Percentiles rank a stretch among this genome's conserved stretches.
Conservation (phyloP, 64 coral and sea anemone species). For the Actinia tenebrosa region DNA sequence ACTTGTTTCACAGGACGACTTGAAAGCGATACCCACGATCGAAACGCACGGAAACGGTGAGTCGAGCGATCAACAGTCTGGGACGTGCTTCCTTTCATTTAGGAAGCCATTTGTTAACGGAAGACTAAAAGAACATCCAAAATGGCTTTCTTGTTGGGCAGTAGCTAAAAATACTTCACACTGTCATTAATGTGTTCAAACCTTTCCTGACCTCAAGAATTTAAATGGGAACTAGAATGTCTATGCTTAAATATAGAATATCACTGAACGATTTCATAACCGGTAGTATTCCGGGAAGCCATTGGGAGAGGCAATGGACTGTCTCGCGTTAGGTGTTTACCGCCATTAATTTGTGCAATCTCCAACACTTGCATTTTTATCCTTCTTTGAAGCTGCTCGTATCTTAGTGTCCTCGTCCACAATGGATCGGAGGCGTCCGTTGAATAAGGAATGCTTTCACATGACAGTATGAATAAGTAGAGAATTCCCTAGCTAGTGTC, state of each 20-base stretch:
- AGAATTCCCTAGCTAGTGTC: too few species aligned
- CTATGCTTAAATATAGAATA: not conserved
- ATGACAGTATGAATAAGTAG: too few species aligned
- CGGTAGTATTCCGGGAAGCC: not conserved
- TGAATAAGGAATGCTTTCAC: too few species aligned
- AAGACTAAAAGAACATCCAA: not conserved
- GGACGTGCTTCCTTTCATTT: not conserved
- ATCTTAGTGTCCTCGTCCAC: too few species aligned
- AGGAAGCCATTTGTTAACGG: constrained; percentile 11
- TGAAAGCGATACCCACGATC: not conserved
- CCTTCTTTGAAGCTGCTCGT: too few species aligned
- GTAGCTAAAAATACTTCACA: not conserved
- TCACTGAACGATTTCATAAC: not conserved
- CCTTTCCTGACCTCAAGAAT: constrained; percentile 8
- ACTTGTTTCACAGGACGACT: too few species aligned
- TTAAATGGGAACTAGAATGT: not conserved
- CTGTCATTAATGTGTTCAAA: constrained; percentile 5
- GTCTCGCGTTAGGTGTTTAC: not conserved
- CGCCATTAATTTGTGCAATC: too few species aligned
- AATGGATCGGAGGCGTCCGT: too few species aligned
- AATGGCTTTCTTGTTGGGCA: not conserved
- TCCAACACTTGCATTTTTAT: too few species aligned
- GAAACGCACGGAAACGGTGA: not conserved
- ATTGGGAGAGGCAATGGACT: not conserved
- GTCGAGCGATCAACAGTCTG: not conserved